Percentiles rank a stretch among this genome's conserved stretches.
phyloP scores from a whole-genome alignment of 1,140 invertebrate species.

The Anadara kagoshimensis region DNA sequence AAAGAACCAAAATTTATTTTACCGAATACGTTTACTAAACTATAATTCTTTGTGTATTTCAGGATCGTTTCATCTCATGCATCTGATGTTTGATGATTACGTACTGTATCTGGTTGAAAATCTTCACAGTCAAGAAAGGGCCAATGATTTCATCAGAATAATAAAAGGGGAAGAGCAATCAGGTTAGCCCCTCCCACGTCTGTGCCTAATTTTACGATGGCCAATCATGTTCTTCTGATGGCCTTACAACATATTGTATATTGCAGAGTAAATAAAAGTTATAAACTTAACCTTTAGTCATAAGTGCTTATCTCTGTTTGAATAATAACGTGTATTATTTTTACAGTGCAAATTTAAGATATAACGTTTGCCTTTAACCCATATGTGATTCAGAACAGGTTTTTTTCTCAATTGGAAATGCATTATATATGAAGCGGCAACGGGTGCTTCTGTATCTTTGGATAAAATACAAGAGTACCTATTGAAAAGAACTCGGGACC shows the following conservation, averaged over 20 bases:
- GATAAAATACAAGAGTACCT: too few species aligned
- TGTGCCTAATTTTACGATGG: neutral
- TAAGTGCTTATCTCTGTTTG: neutral
- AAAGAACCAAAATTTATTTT: too few species aligned
- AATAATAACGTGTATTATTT: too few species aligned
- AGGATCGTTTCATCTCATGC: constrained; percentile 77
- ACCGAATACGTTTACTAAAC: too few species aligned
- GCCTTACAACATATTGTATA: neutral
- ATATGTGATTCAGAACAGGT: neutral
- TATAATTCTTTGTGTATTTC: constrained; percentile 18
- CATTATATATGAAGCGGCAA: too few species aligned
- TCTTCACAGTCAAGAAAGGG: constrained; percentile 72
- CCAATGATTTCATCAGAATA: constrained; percentile 71
- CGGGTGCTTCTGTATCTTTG: too few species aligned
- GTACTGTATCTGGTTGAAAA: constrained; percentile 75
- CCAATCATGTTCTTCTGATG: neutral
- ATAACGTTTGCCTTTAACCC: neutral
- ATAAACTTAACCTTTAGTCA: neutral
- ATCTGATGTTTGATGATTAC: constrained; percentile 78
- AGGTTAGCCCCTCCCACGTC: constrained; percentile 9
- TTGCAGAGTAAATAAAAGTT: too few species aligned
- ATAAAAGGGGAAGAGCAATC: constrained; percentile 62
- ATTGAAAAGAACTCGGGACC: too few species aligned
- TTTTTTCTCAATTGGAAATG: too few species aligned
- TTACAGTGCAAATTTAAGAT: too few species aligned